Evolutionary conservation across 2,797 vertebrate species (phyloP).

Genomic region (Pseudotriccus pelzelni): DNA sequence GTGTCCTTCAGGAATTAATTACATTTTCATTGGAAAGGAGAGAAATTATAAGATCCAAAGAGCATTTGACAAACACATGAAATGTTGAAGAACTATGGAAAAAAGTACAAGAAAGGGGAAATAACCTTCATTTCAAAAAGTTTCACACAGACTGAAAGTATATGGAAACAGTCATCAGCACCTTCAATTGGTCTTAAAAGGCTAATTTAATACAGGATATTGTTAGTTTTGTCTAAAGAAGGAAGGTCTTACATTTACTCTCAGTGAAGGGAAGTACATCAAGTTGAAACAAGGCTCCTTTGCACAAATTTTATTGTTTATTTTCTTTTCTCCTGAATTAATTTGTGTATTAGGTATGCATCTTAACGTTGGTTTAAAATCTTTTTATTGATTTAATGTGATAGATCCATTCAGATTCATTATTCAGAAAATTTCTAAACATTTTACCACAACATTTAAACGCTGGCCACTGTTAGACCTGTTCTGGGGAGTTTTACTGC

Average conservation of each 20-base stretch:
- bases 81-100: not conserved
- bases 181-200: not conserved
- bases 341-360: rapidly evolving
- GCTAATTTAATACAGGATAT: not conserved
- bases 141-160: not conserved
- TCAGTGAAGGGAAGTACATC: not conserved
- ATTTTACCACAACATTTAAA: not conserved
- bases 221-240: not conserved
- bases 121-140: not conserved
- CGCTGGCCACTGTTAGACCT: not conserved
- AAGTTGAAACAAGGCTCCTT: not conserved
- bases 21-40: not conserved
- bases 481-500: not conserved
- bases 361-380: not conserved
- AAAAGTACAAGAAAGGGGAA: not conserved
- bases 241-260: not conserved
- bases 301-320: not conserved
- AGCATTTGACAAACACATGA: not conserved
- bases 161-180: not conserved
- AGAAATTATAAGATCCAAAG: not conserved
- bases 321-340: not conserved
- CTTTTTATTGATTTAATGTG: not conserved
- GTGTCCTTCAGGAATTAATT: constrained; percentile 13
- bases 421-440: not conserved
- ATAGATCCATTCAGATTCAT: not conserved